Conservation (phyloP, 2,797 vertebrate species). For the Ptychobarbus kaznakovi region DNA sequence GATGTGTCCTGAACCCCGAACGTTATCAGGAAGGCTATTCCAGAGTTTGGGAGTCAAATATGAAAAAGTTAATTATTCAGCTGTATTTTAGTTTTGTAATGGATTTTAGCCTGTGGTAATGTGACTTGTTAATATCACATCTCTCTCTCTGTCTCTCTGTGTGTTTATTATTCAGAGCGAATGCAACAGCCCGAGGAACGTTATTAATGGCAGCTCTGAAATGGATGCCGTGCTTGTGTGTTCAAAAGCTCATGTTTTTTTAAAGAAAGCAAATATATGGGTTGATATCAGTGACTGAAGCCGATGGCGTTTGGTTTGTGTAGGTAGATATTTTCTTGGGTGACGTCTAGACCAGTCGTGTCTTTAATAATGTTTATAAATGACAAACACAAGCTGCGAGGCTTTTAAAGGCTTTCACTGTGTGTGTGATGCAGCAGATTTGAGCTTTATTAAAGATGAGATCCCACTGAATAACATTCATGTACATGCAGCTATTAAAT, state of each 20-base stretch:
- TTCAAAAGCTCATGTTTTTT: background rate
- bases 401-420: background rate
- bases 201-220: conserved; percentile 9
- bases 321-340: background rate
- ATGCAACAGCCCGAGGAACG: background rate
- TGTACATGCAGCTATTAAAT: background rate
- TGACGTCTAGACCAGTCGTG: background rate
- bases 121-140: conserved; percentile 4
- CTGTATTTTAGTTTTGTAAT: background rate
- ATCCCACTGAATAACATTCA: background rate
- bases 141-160: background rate
- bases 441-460: background rate
- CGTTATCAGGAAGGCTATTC: no score
- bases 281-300: background rate
- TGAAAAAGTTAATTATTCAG: background rate
- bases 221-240: background rate
- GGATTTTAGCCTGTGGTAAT: background rate
- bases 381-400: background rate
- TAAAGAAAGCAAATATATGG: background rate
- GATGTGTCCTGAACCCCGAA: no score
- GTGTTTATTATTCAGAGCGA: background rate
- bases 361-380: background rate
- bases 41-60: no score
- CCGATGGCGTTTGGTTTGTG: background rate
- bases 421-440: background rate